Evolutionary conservation across 2,888 invertebrate genomes (phyloP), one percentile per base, ranked within the genome.

Genomic region (Drosophila maculinotata): DNA sequence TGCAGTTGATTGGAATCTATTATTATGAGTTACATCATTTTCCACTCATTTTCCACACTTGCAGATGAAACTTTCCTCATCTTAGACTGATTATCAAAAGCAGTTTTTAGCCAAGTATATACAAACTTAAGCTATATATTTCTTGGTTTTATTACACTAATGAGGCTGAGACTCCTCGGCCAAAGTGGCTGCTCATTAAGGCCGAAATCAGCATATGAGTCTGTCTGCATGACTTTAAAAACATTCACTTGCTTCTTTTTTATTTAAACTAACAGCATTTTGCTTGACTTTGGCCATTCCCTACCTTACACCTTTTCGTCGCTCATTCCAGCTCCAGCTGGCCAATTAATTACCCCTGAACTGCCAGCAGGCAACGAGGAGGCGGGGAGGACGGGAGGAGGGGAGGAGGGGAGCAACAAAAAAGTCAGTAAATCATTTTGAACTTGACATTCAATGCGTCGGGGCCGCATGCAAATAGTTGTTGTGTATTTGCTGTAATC

Each of bases 371-470:
- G 1, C 9, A 33, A 31, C n/a, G 20, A n/a, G 12, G 26, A 6
- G 47, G 33, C 36, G 14, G 15, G 38, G 36, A n/a, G n/a, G n/a
- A n/a, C n/a, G n/a, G n/a, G n/a, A n/a, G n/a, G n/a, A n/a, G n/a
- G n/a, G n/a, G n/a, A n/a, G n/a, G n/a, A n/a, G 26, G 44, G 26
- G 15, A 25, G 33, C 47, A 14, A n/a, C 26, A 69, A 57, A 74
- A n/a, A 77, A 75, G 81, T 64, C 69, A 39, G 59, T 81, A 81
- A 81, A 87, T 81, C 81, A 81, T 87, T 81, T 72, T 84, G 87
- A 81, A 81, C 81, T 81, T 81, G 81, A 81, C 81, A 81, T 87
- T 81, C 87, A 69, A 51, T 59, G 69, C 35, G 54, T 59, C 74
- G 63, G 62, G 44, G 60, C 62, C 68, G 60, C 49, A 63, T 65